Percentiles rank a stretch among this genome's conserved stretches.
phyloP scores from a whole-genome alignment of 2,797 vertebrate species.

The Rhynchonycteris naso region DNA sequence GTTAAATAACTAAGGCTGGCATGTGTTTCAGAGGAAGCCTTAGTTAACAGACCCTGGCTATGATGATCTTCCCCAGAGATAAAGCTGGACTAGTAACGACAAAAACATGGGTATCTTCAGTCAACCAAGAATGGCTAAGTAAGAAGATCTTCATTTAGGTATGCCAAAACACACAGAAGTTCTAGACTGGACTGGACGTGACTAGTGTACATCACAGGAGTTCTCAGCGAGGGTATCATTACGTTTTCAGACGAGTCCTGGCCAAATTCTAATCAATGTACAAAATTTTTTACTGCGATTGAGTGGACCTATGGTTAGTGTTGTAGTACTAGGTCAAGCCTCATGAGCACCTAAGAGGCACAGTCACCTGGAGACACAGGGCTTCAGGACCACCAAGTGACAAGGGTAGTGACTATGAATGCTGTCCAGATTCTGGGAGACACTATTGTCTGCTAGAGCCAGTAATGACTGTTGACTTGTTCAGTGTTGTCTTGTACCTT shows the following conservation, averaged over 20 bases:
- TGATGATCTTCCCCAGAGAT: fast-evolving
- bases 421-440: background rate
- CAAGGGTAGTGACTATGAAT: background rate
- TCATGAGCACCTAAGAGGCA: background rate
- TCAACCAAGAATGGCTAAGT: fast-evolving
- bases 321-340: background rate
- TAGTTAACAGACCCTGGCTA: background rate
- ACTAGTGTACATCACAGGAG: background rate
- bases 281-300: background rate
- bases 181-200: background rate
- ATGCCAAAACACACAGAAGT: background rate
- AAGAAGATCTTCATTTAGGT: background rate
- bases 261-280: background rate
- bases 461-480: background rate
- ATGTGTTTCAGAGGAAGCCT: background rate
- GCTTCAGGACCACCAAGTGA: background rate
- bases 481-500: background rate
- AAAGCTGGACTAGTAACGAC: background rate
- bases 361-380: background rate
- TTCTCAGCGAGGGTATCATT: background rate
- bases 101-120: background rate
- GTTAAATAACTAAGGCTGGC: background rate
- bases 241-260: background rate
- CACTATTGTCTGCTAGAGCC: background rate
- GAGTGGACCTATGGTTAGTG: background rate